Evolutionary conservation across 2,797 vertebrate species (phyloP), one percentile per base, ranked within the genome.

Genomic region (Naso thynnoides): DNA sequence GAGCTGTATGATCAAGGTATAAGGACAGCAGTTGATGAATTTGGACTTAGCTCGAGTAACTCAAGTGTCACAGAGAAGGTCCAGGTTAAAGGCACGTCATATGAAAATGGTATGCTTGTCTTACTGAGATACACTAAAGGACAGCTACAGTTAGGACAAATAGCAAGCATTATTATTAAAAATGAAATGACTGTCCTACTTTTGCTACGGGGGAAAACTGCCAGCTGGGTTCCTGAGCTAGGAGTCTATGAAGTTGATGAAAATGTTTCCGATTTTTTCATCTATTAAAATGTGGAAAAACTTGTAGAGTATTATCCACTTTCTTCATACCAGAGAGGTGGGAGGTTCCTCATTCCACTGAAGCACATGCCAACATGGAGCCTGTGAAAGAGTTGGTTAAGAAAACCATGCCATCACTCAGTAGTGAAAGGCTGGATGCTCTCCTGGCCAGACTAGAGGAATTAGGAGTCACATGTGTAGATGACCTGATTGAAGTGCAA

Each of bases 91-190:
- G 33, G 50, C 5, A 85, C 70, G 14, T 49, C 52, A 48, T 82
- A 73, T 55, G 19, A n/a, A 73, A 76, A 78, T 67, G 49, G 73
- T 33, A 56, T 66, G 55, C 41, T 79, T 56, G 57, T 77, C 19
- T n/a, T 68, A 74, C 57, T 49, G 49, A 70, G 16, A 16, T 70
- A 68, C 33, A 27, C 10, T 26, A 66, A 67, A 49, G 24, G 66
- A 36, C 50, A 68, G 21, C 39, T 76, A 44, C 45, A 74, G 16
- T 57, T 81, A 11, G 70, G 73, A 21, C n/a, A 84, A 64, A 81
- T 75, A 58, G 18, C 15, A 1, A 61, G 59, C 44, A 73, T 76
- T 73, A 5, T 76, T 26, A 52, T 73, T 7, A 76, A 60, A 76
- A 27, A 6, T 62, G 31, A 70, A 62, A 66, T 36, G 31, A 56